Evolutionary conservation across 2,888 invertebrate species (phyloP), one percentile per base, ranked within the genome.

Genomic region (Neocrepidodera transversa): DNA sequence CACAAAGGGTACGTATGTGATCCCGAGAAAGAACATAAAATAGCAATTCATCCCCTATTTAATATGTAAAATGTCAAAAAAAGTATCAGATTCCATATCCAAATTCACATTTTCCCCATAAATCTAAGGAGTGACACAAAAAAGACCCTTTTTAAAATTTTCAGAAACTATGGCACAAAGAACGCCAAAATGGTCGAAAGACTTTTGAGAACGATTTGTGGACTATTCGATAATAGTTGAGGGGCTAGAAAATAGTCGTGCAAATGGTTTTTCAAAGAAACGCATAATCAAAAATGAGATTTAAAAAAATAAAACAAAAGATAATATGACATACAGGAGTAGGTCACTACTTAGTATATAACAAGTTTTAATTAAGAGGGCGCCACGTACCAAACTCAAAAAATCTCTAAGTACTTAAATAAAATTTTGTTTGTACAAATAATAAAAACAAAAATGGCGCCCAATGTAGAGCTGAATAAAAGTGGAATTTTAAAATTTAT

Each of bases 21-120:
- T 30, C 30, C 30, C 2, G 14, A 35, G 35, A 35, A 35, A 35
- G 35, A 13, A 13, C 35, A 35, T 35, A 35, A 35, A 35, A 35
- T 14, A 35, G 35, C 35, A 35, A 35, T 35, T 35, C 35, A 35
- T 13, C 35, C 35, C 35, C 35, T 35, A 35, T 35, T 35, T 35
- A 35, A 13, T 35, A 35, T 35, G 35, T 35, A 35, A 35, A 35
- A 35, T 35, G 35, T 35, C 35, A 35, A 11, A 35, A 10, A 35
- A 35, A 14, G 35, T 35, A 35, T 35, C 35, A 2, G 35, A 35
- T 35, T n/a, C n/a, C n/a, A n/a, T n/a, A n/a, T 35, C 35, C 35
- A 35, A 13, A 35, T 14, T 35, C 35, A 13, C 14, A 35, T 35
- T 35, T 35, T 35, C 11, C 3, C 11, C 35, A 35, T 35, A 35